Percentiles rank a stretch among this genome's conserved stretches.
Conservation (phyloP, 2,888 invertebrate genomes). For the Euphydryas editha region DNA sequence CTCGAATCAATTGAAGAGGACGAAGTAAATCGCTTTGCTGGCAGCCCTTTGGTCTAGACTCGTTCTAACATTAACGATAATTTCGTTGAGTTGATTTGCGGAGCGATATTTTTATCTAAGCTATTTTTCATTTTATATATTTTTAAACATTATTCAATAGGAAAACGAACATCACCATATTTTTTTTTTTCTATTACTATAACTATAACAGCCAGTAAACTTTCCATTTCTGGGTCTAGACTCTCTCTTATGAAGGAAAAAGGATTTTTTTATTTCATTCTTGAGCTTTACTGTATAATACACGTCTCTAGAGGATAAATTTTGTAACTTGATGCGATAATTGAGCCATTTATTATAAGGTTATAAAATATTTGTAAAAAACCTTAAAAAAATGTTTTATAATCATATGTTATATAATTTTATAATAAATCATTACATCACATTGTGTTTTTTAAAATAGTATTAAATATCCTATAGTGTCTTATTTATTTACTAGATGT, state of each 20-base stretch:
- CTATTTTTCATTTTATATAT: not conserved
- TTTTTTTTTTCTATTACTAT: no score
- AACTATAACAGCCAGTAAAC: no score
- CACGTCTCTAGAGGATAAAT: slow-evolving; percentile 24
- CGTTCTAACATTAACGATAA: slow-evolving; percentile 13
- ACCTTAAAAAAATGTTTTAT: not conserved
- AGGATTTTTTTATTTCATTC: no score
- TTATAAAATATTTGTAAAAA: slow-evolving; percentile 15
- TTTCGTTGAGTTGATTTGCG: slow-evolving; percentile 6
- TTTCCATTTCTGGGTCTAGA: no score
- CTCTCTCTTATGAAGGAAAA: no score
- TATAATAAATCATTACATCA: no score
- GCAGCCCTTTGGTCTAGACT: slow-evolving; percentile 37
- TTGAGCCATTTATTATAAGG: slow-evolving; percentile 38
- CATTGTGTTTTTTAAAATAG: no score
- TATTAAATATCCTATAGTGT: no score
- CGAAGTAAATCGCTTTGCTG: slow-evolving; percentile 41
- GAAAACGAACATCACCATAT: not conserved
- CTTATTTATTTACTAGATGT: no score
- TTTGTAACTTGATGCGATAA: slow-evolving; percentile 37
- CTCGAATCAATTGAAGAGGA: slow-evolving; percentile 43
- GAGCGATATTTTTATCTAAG: not conserved
- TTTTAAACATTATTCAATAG: not conserved
- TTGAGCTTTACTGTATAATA: slow-evolving; percentile 7
- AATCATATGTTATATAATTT: no score